phyloP scores from a whole-genome alignment of 2,797 vertebrate species.

The Amniataba percoides region DNA sequence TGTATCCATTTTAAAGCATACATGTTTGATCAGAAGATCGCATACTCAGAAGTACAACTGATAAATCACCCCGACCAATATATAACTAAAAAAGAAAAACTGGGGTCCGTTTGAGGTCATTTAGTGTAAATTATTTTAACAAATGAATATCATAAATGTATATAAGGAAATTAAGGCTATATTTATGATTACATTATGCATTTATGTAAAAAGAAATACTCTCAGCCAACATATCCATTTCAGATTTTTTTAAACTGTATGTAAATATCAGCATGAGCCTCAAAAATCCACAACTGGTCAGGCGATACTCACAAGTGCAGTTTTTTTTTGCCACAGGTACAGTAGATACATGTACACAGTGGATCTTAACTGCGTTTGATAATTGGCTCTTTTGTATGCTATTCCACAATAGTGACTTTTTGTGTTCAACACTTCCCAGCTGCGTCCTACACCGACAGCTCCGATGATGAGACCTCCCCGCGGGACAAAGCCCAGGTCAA shows the following conservation, averaged over 20 bases:
- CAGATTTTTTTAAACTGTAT: background rate
- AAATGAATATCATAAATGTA: too few relatives aligned
- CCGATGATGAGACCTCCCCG: conserved; percentile 96
- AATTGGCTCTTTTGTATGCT: conserved; percentile 41
- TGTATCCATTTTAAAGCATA: too few relatives aligned
- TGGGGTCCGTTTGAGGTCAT: too few relatives aligned
- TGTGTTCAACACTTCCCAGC: conserved; percentile 81
- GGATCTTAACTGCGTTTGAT: conserved; percentile 53
- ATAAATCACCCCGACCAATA: background rate
- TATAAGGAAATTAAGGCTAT: too few relatives aligned
- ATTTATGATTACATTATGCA: background rate
- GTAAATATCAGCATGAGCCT: background rate
- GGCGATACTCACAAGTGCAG: background rate
- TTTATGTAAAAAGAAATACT: background rate
- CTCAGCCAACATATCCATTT: background rate
- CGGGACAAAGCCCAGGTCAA: conserved; percentile 97
- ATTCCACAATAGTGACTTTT: conserved; percentile 52
- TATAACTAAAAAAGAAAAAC: too few relatives aligned
- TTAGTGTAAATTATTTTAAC: too few relatives aligned
- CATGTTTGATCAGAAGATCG: too few relatives aligned
- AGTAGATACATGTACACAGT: conserved; percentile 18
- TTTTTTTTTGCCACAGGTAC: background rate
- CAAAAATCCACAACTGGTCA: background rate
- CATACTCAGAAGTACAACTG: too few relatives aligned
- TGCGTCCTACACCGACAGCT: conserved; percentile 98